Evolutionary conservation across 2,113 vertebrate species (phyloP), one percentile per base, ranked within the genome.

Genomic region (Corythoichthys intestinalis): DNA sequence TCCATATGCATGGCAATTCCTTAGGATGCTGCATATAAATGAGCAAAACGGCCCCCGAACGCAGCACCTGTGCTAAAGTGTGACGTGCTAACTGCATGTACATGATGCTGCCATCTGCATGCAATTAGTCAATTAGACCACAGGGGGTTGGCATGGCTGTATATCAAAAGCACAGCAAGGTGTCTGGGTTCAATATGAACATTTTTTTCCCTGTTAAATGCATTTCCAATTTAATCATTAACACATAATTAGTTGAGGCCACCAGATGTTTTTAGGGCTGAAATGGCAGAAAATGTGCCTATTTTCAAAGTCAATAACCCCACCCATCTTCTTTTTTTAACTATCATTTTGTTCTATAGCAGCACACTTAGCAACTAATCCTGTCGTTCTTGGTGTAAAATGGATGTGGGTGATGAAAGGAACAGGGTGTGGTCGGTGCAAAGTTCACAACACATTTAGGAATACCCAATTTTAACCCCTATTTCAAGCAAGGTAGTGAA

Each of bases 351-450:
- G 79, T 78, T 81, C 66, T 81, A 58, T 77, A 73, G 71, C 80
- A 85, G 85, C 81, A 81, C 86, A 79, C 85, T 89, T 86, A 83
- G 75, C 60, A 34, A 66, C 78, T 76, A 60, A 81, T 71, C 79
- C 83, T 74, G 77, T 77, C 83, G 74, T 83, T 68, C 77, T 70
- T 64, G 14, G 57, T 49, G 73, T 67, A 72, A 77, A 74, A 69
- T 66, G 70, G 63, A 83, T 46, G 54, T 69, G 56, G 49, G 78
- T 90, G 87, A 91, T 91, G 87, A 92, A 91, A 92, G 90, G 78
- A 83, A 67, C 69, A 73, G 47, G 67, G 69, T 60, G 47, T 20
- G 66, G 78, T 61, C 72, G 79, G 84, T 83, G 81, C 83, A 87
- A 89, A 86, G 87, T 80, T 88, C 82, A 81, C 54, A 67, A 17